Percentiles rank a stretch among this genome's conserved stretches.
phyloP scores from a whole-genome alignment of 2,888 invertebrate genomes.

The Perithous albicinctus region DNA sequence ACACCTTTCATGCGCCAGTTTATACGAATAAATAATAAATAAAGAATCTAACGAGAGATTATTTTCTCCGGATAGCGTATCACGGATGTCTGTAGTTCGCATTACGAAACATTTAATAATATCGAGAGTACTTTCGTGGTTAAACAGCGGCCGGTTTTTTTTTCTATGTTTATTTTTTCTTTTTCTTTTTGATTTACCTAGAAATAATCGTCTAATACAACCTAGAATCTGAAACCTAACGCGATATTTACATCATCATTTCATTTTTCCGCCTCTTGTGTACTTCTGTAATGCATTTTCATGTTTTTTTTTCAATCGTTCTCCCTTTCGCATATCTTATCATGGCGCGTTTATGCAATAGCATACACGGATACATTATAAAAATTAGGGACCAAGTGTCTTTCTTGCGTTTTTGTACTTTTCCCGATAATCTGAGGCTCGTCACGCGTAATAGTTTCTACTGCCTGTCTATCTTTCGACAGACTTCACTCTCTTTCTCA shows the following conservation, averaged over 20 bases:
- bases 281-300: slow-evolving; percentile 8
- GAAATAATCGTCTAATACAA: slow-evolving; percentile 61
- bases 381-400: slow-evolving; percentile 82
- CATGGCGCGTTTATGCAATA: slow-evolving; percentile 57
- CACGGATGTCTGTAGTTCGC: slow-evolving; percentile 67
- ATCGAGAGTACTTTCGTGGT: slow-evolving; percentile 65
- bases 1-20: slow-evolving; percentile 76
- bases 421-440: slow-evolving; percentile 76
- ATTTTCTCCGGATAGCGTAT: slow-evolving; percentile 74
- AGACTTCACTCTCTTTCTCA: slow-evolving; percentile 27
- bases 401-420: slow-evolving; percentile 80
- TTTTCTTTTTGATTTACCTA: slow-evolving; percentile 66
- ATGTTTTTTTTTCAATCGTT: slow-evolving; percentile 4
- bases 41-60: slow-evolving; percentile 73
- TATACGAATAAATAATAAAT: slow-evolving; percentile 83
- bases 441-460: slow-evolving; percentile 7
- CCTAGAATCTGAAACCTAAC: slow-evolving; percentile 74
- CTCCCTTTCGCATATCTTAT: slow-evolving; percentile 39
- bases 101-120: slow-evolving; percentile 62
- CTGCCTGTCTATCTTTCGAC: background rate
- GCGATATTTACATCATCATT: slow-evolving; percentile 78
- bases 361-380: slow-evolving; percentile 68
- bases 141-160: slow-evolving; percentile 70
- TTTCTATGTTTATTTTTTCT: slow-evolving; percentile 17
- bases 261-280: slow-evolving; percentile 14